phyloP scores from a whole-genome alignment of 35 echinoderm and acorn worm species.

The Anneissia japonica region DNA sequence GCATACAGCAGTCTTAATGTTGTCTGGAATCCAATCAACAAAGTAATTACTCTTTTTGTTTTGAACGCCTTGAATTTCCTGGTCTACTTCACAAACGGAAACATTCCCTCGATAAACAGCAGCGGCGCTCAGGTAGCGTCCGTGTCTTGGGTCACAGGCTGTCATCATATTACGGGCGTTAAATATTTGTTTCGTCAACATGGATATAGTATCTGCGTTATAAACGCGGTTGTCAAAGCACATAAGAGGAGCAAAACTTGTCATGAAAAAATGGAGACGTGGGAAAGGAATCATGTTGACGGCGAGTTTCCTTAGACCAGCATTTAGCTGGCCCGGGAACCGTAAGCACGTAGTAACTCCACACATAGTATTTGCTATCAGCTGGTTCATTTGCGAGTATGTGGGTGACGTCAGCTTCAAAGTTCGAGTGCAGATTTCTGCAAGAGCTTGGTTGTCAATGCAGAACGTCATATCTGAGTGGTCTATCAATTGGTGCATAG shows the following conservation, averaged over 20 bases:
- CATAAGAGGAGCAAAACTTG: background rate
- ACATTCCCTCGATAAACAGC: background rate
- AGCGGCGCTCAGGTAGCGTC: background rate
- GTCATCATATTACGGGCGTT: background rate
- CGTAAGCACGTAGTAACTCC: background rate
- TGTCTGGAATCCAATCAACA: background rate
- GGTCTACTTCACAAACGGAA: background rate
- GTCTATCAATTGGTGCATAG: background rate
- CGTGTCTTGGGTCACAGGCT: background rate
- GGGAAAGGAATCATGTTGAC: background rate
- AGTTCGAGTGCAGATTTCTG: background rate
- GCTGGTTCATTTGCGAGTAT: background rate
- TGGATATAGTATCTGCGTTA: background rate
- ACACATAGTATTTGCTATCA: background rate
- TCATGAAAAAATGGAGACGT: slow-evolving; percentile 14
- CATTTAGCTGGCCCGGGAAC: background rate
- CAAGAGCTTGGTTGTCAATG: background rate
- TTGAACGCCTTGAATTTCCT: background rate
- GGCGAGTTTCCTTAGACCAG: background rate
- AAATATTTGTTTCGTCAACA: background rate
- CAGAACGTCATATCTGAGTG: background rate
- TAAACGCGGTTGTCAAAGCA: background rate
- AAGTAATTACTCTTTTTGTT: background rate
- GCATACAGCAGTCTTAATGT: background rate
- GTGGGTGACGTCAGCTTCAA: background rate